Base-by-base conservation (phyloP, 2,113 vertebrate species). In the Phalacrocorax carbo region DNA sequence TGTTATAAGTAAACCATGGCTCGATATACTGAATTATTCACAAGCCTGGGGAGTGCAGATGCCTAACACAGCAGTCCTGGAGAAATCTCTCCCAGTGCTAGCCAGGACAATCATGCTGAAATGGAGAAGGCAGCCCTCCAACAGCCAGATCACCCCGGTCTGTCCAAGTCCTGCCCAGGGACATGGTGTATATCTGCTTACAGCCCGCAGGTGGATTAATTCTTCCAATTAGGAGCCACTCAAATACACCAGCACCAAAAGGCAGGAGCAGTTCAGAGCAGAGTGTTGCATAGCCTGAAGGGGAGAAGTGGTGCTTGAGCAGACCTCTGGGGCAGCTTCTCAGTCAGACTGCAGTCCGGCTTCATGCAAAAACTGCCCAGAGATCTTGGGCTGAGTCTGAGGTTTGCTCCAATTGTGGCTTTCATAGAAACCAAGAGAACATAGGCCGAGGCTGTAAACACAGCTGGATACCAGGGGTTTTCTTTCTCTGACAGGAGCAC, bases 11-110 rank as follows among this genome's bases (percentile, higher is more conserved):
- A 77, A 96, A 66, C 27, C 57, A 64, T 2, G 11, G 54, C 25
- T 93, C 44, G 69, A 34, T 75, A 49, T 40, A 69, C 71, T 83
- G 85, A 91, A 86, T 91, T 94, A 82, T 96, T 94, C 88, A 60
- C 42, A 78, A 93, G 69, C 38, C 77, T 84, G 48, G 42, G 64
- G 61, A 77, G 44, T 55, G 29, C 52, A 80, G 68, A 93, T 29
- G 46, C 58, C 87, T 75, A 76, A 55, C 48, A 32, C 26, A 82
- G 51, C 54, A 72, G 29, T 42, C 91, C 75, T 91, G 75, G 30
- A 70, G 81, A 87, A 93, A 79, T n/a, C 10, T 58, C 55, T 90
- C n/a, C 70, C 60, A 58, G 32, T 1, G 2, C 23, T 62, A 79
- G 48, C 36, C 46, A 69, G 34, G 25, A 82, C 2, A 9, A 4